Evolutionary conservation across 2,797 vertebrate genomes (phyloP).

Genomic region (Enteromius anoplus): DNA sequence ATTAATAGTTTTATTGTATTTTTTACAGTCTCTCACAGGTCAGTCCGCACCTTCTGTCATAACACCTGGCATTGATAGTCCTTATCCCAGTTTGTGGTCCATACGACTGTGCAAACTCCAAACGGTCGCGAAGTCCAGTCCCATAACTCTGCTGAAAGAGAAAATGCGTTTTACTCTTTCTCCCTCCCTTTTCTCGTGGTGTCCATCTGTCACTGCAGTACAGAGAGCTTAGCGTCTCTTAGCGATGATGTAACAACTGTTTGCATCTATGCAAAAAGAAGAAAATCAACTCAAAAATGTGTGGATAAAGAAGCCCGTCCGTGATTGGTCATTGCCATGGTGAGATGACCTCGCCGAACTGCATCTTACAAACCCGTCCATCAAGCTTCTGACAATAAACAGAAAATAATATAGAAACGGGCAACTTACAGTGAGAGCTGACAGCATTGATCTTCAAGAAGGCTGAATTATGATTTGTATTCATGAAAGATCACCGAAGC

Average conservation of each 20-base stretch:
- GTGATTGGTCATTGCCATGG: slow-evolving; percentile 42
- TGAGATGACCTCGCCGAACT: slow-evolving; percentile 51
- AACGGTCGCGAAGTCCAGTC: background rate
- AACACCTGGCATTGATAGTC: slow-evolving; percentile 6
- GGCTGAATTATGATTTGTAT: slow-evolving; percentile 41
- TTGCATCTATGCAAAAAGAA: slow-evolving; percentile 47
- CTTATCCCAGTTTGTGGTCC: background rate
- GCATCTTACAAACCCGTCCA: slow-evolving; percentile 31
- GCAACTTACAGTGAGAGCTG: slow-evolving; percentile 44
- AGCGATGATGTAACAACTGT: slow-evolving; percentile 55
- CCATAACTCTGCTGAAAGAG: slow-evolving; percentile 56
- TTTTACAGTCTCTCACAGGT: slow-evolving; percentile 18
- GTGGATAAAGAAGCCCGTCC: slow-evolving; percentile 7
- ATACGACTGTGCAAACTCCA: slow-evolving; percentile 20
- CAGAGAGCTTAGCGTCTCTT: slow-evolving; percentile 20
- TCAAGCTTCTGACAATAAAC: slow-evolving; percentile 8
- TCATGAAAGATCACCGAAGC: background rate
- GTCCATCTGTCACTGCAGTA: slow-evolving; percentile 69
- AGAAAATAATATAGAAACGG: slow-evolving; percentile 14
- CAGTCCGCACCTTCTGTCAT: background rate
- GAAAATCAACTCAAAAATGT: slow-evolving; percentile 24
- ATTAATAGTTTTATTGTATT: slow-evolving; percentile 22
- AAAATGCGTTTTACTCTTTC: slow-evolving; percentile 28
- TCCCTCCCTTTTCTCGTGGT: slow-evolving; percentile 37
- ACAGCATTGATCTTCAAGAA: slow-evolving; percentile 52